Base-by-base conservation (phyloP, 30 jellyfish, hydroid and myxozoan genomes). In the Cassiopea xamachana region DNA sequence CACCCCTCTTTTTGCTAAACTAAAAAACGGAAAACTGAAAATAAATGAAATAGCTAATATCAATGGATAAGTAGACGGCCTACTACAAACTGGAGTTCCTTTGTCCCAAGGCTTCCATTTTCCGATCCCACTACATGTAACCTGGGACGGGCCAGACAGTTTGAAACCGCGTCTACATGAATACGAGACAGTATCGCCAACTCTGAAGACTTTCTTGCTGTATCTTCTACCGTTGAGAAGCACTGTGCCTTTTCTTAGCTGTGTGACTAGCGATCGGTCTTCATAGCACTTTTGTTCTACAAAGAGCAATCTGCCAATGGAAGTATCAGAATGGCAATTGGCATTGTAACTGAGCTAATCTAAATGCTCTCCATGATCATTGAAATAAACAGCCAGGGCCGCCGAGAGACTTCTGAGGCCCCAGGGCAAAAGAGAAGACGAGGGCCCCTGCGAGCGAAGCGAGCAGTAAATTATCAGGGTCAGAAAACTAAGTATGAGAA, bases 71-170 rank as follows among this genome's bases (percentile, higher is more conserved):
- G 0, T 27, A 27, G 39, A 0, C 39, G 0, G 39, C 97, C 10
- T 73, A 91, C 97, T 68, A 76, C 97, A 91, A 1, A 84, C 16
- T 69, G 97, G 92, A 2, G 75, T 91, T 39, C 97, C 97, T 70
- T 91, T 43, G 62, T 91, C 92, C 94, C 94, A 91, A 2, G 97
- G 97, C 43, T 91, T 91, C 92, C 92, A 91, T 84, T 91, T 91
- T 60, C 94, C 91, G 68, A 91, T 91, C 1, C 89, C 97, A 59
- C 97, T 91, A 84, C 97, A 91, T 1, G 93, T 84, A 19, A 84
- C 81, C 69, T 60, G 17, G 5, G 92, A 17, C n/a, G 97, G 97
- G 46, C 97, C 97, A 45, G 74, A 15, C 46, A 91, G 72, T 19
- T 89, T 77, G 79, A 46, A 91, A 2, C 97, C 94, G 0, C 59